Evolutionary conservation across 2,113 vertebrate genomes (phyloP), one percentile per base, ranked within the genome.

Genomic region (Pteruthius melanotis): DNA sequence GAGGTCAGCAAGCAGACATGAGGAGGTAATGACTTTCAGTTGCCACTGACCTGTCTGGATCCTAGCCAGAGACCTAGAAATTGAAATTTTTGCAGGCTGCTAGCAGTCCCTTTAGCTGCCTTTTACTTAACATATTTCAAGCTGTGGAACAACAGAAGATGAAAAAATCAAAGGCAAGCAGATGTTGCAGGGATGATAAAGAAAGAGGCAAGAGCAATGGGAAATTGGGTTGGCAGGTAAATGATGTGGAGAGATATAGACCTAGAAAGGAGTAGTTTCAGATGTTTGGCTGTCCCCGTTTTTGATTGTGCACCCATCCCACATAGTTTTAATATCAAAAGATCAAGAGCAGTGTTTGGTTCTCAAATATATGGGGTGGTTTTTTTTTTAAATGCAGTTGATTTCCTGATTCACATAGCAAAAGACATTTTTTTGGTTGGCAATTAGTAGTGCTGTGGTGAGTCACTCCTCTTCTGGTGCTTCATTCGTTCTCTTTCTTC

Each of bases 391-490:
- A 64, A 90, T 89, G 71, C 56, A 93, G 87, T 17, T 88, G 83
- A 93, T 83, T 83, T 64, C 42, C 24, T 79, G 65, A 94, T 96
- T 81, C 28, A 1, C 84, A 90, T 95, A 61, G 60, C 45, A 50
- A 86, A 93, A 50, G 56, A 35, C 1, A n/a, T 54, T 96, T 91
- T 85, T 89, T 63, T 63, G 17, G 31, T 44, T 92, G 60, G 63
- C 56, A 97, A 95, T 97, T 95, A 96, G 78, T 35, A 65, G 80
- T 40, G 52, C 60, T 26, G 10, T 49, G 19, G 79, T 97, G 98
- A 98, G n/a, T 98, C 97, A 97, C 47, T 84, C 57, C 53, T 87
- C 47, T 83, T 31, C 70, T 75, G 83, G 94, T 90, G 71, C 83
- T 92, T 94, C 65, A 45, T 5, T 76, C 2, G 15, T 16, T 83